Evolutionary conservation across 2,888 invertebrate species (phyloP).

Genomic region (Hirtodrosophila duncani): DNA sequence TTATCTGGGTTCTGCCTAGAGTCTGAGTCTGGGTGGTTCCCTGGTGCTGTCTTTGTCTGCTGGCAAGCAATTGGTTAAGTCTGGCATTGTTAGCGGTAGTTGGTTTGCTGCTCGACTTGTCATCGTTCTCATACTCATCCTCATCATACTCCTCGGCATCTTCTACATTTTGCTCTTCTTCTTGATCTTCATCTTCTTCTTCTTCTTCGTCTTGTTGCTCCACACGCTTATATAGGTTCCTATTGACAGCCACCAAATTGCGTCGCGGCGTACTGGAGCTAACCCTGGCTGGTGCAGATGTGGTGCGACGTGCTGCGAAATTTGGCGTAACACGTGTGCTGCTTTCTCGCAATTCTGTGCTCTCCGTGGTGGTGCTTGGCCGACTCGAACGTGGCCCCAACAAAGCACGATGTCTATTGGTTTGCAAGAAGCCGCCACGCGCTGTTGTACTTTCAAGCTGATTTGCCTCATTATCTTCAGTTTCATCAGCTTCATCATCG

Average conservation of each 20-base stretch:
- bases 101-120: conserved; percentile 7
- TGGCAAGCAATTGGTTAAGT: conserved; percentile 51
- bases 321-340: not conserved
- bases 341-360: not conserved
- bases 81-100: conserved; percentile 26
- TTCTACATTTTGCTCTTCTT: conserved; percentile 16
- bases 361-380: not conserved
- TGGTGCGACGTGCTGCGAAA: conserved; percentile 23
- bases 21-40: conserved; percentile 6
- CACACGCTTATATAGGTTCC: conserved; percentile 38
- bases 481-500: conserved; percentile 8
- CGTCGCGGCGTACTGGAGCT: conserved; percentile 31
- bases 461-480: not conserved
- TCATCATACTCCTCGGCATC: conserved; percentile 22
- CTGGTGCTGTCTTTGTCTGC: conserved; percentile 24
- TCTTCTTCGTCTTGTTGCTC: conserved; percentile 9
- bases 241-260: conserved; percentile 42
- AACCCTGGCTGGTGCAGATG: conserved; percentile 19
- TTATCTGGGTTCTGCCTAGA: not conserved
- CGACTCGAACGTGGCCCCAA: conserved; percentile 2
- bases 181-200: conserved; percentile 18
- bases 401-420: conserved; percentile 55
- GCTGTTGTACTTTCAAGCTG: conserved; percentile 9
- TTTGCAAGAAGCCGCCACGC: conserved; percentile 41
- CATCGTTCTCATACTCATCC: conserved; percentile 9